These are phyloP conservation scores for Dissostichus mawsoni DNA, from an alignment of 2,113 vertebrate species.

Conservation along the genomic window DNA sequence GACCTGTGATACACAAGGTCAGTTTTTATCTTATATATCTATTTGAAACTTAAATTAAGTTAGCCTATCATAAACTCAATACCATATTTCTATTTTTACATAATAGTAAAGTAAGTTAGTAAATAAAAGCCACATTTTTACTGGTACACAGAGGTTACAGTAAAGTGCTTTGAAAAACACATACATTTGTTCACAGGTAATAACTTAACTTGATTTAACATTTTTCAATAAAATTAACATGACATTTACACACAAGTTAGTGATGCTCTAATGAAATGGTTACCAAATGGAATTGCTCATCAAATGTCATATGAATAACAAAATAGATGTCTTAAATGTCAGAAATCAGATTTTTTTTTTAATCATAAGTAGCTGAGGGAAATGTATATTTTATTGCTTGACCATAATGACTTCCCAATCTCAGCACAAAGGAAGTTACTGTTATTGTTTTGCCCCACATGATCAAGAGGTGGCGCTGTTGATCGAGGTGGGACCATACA, in stretches of 20 bases:
- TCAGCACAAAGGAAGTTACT: background rate
- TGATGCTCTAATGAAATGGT: background rate
- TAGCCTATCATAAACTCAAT: background rate
- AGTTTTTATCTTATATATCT: too few species aligned
- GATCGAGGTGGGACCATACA: background rate
- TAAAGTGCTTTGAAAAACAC: background rate
- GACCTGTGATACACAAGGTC: background rate
- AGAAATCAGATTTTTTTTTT: background rate
- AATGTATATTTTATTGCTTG: background rate
- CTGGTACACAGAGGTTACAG: background rate
- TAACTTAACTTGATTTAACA: background rate
- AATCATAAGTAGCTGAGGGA: background rate
- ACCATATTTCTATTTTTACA: background rate
- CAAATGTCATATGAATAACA: background rate
- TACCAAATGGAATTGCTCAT: background rate
- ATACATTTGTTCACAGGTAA: background rate
- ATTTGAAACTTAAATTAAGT: background rate
- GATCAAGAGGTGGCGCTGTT: constrained; percentile 32
- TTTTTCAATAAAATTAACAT: background rate
- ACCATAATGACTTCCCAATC: background rate
- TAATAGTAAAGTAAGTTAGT: background rate
- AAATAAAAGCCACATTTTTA: background rate
- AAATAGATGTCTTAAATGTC: background rate
- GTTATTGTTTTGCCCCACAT: background rate
- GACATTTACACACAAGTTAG: background rate